Percentiles rank a stretch among this genome's conserved stretches.
These are phyloP conservation scores for Dichetophora obliterata DNA, from an alignment of 2,888 invertebrate genomes.

Conservation along the genomic window DNA sequence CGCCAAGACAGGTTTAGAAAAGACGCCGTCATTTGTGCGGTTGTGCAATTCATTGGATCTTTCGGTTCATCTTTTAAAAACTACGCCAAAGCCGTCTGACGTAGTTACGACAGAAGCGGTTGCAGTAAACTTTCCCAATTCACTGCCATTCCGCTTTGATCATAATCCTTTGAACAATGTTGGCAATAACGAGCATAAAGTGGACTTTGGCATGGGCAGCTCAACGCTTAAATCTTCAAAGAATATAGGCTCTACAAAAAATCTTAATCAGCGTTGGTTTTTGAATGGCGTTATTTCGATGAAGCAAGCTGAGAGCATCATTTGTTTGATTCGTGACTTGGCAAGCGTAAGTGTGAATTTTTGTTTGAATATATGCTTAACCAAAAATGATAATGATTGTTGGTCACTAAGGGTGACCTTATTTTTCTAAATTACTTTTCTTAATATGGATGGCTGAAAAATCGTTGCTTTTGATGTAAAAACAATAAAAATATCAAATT, in stretches of 20 bases:
- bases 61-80: slow-evolving; percentile 64
- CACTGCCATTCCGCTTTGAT: slow-evolving; percentile 58
- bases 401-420: no score
- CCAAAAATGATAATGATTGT: no score
- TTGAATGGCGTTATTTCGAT: slow-evolving; percentile 85
- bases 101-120: background rate
- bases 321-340: slow-evolving; percentile 91
- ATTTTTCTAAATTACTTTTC: no score
- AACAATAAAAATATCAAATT: no score
- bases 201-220: slow-evolving; percentile 50
- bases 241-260: slow-evolving; percentile 61
- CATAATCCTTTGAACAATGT: slow-evolving; percentile 35
- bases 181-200: slow-evolving; percentile 31
- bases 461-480: no score
- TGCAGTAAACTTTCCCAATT: background rate
- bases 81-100: background rate
- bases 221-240: slow-evolving; percentile 58
- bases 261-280: slow-evolving; percentile 80
- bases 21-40: slow-evolving; percentile 69
- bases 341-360: slow-evolving; percentile 78
- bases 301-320: slow-evolving; percentile 89
- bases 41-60: slow-evolving; percentile 67
- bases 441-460: no score
- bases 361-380: background rate
- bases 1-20: slow-evolving; percentile 72